Percentiles rank a stretch among this genome's conserved stretches.
Conservation (phyloP, 2,113 vertebrate species). For the Gila orcuttii region DNA sequence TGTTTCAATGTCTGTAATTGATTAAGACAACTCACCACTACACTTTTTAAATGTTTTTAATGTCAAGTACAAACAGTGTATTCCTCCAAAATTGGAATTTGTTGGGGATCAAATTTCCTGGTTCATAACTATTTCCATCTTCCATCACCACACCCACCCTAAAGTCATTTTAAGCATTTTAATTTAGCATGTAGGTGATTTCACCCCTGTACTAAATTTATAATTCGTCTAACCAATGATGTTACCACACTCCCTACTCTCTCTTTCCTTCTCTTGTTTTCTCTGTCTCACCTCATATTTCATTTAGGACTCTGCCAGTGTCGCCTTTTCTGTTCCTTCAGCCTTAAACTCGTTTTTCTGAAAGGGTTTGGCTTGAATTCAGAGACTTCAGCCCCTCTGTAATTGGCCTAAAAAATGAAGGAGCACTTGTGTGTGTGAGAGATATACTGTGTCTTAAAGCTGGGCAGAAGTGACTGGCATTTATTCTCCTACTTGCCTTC, state of each 20-base stretch:
- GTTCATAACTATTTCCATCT: not conserved
- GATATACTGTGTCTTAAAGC: slow-evolving; percentile 15
- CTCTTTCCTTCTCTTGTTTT: slow-evolving; percentile 33
- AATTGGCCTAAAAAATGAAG: slow-evolving; percentile 34
- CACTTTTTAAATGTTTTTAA: not conserved
- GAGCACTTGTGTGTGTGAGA: slow-evolving; percentile 22
- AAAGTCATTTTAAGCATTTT: not conserved
- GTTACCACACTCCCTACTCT: not conserved
- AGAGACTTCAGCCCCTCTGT: slow-evolving; percentile 35
- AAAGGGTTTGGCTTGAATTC: slow-evolving; percentile 45
- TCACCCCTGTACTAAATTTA: not conserved
- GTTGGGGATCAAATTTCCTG: not conserved
- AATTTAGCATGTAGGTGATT: not conserved
- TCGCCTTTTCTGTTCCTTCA: slow-evolving; percentile 29
- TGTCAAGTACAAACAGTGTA: too few relatives aligned
- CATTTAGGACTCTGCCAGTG: not conserved
- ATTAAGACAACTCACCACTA: not conserved
- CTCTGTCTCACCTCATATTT: not conserved
- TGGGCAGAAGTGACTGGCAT: slow-evolving; percentile 23
- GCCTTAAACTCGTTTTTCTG: slow-evolving; percentile 4
- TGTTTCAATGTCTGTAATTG: not conserved
- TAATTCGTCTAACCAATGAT: not conserved
- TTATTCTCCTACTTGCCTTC: slow-evolving; percentile 42
- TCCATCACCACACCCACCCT: not conserved
- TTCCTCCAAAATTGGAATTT: too few relatives aligned